Percentiles rank a stretch among this genome's conserved stretches.
Conservation (phyloP, 2,797 vertebrate genomes). For the Mormyrus proboscirostris region DNA sequence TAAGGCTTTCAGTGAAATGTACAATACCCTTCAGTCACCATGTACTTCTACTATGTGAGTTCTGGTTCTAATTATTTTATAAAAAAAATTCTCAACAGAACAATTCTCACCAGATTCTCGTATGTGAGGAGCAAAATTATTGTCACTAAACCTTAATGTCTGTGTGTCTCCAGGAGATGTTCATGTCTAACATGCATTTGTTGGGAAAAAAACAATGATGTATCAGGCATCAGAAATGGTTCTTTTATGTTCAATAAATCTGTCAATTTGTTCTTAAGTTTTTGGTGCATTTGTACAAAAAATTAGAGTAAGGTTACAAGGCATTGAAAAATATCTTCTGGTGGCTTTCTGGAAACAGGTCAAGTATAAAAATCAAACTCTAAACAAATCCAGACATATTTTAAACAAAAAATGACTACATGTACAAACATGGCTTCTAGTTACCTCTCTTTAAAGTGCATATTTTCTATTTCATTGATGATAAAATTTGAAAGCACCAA, state of each 20-base stretch:
- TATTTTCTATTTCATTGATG: not conserved
- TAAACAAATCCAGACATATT: not conserved
- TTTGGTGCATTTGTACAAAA: not conserved
- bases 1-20: not conserved
- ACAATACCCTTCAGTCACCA: not conserved
- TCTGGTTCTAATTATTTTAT: not conserved
- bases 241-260: not conserved
- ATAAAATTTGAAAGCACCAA: not conserved
- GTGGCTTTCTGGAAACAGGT: not conserved
- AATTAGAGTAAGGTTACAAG: not conserved
- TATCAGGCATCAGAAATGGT: not conserved
- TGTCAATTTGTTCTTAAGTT: not conserved
- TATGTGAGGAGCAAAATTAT: not conserved
- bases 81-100: not conserved
- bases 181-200: not conserved
- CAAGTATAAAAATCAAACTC: not conserved
- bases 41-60: not conserved
- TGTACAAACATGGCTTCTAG: not conserved
- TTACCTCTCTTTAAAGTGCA: not conserved
- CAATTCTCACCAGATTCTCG: not conserved
- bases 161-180: not conserved
- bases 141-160: not conserved
- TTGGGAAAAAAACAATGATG: not conserved
- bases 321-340: not conserved
- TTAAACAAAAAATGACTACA: not conserved